Evolutionary conservation across 2,113 vertebrate species (phyloP).

Genomic region (Pimephales promelas): DNA sequence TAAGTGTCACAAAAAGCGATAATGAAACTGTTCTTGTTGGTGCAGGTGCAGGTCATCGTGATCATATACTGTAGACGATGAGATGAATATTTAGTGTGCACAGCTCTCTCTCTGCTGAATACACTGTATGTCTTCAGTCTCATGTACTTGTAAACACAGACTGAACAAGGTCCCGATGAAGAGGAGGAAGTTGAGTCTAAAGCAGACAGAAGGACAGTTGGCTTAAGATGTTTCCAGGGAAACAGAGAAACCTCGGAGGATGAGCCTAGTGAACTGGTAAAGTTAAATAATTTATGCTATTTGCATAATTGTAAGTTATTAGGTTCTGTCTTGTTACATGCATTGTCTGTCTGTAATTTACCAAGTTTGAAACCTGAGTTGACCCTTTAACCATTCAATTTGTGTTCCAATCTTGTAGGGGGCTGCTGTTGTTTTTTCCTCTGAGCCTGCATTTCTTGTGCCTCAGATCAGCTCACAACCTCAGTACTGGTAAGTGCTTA

Average conservation of each 20-base stretch:
- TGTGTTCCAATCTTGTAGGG: conserved; percentile 53
- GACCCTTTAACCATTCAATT: background rate
- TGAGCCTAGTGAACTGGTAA: conserved; percentile 63
- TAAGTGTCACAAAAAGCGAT: conserved; percentile 7
- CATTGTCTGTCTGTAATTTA: background rate
- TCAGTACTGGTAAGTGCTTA: conserved; percentile 56
- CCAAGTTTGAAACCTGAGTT: background rate
- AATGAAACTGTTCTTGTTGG: background rate
- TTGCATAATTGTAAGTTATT: background rate
- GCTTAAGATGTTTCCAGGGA: conserved; percentile 54
- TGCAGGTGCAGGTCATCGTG: background rate
- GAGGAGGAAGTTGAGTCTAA: conserved; percentile 54
- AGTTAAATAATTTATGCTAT: background rate
- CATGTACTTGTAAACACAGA: conserved; percentile 18
- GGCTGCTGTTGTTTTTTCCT: conserved; percentile 49
- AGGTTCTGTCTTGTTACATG: background rate
- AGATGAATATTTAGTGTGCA: background rate
- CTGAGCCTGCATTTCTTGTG: conserved; percentile 57
- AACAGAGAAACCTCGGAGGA: conserved; percentile 46
- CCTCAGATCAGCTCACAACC: conserved; percentile 41
- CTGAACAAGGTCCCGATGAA: conserved; percentile 50
- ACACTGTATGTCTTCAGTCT: background rate
- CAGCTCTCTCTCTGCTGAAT: background rate
- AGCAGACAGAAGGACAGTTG: conserved; percentile 67
- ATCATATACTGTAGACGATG: background rate